Conservation (phyloP, 2,888 invertebrate genomes). For the Yponomeuta sedellus region DNA sequence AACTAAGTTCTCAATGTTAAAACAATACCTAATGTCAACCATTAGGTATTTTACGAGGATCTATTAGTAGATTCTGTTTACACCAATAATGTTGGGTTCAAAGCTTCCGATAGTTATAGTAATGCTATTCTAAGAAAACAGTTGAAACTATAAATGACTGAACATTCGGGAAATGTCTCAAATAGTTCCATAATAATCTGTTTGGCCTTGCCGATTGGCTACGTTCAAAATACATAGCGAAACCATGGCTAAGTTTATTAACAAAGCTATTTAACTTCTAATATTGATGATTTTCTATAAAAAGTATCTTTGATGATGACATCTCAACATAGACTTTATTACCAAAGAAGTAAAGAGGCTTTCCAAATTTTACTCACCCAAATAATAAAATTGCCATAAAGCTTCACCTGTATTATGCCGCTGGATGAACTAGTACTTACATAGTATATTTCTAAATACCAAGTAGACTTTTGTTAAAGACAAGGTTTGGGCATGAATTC, state of each 20-base stretch:
- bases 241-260: no score
- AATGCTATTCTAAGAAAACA: constrained; percentile 12
- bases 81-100: constrained; percentile 6
- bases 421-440: neutral
- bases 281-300: no score
- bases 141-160: constrained; percentile 12
- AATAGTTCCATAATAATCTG: neutral
- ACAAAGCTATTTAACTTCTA: no score
- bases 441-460: neutral
- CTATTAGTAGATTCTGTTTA: neutral
- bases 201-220: neutral
- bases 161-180: constrained; percentile 8
- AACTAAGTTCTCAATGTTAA: no score
- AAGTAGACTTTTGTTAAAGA: neutral
- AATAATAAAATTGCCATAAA: no score
- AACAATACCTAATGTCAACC: no score
- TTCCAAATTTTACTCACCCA: no score
- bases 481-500: neutral
- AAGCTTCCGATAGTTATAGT: constrained; percentile 5
- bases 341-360: no score
- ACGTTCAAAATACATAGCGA: neutral
- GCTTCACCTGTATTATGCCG: no score
- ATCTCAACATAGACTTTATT: no score
- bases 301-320: no score
- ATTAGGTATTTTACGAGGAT: neutral